Conservation (phyloP, 2,797 vertebrate genomes). For the Sebastes baramenuke region DNA sequence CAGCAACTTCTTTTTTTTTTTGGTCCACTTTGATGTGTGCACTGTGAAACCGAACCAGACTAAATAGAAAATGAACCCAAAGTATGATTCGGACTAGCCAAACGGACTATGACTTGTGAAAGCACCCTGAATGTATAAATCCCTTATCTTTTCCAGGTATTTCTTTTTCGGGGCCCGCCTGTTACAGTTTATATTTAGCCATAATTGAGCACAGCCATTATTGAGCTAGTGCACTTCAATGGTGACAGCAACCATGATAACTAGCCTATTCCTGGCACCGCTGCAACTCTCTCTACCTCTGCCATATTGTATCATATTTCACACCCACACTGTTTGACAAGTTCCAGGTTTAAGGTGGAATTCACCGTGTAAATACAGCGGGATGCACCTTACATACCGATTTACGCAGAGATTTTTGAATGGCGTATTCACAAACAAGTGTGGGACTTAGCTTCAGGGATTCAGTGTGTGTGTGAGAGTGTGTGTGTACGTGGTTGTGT, state of each 20-base stretch:
- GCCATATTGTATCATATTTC: constrained; percentile 55
- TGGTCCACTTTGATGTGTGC: too few relatives aligned
- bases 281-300: constrained; percentile 39
- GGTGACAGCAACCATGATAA: constrained; percentile 47
- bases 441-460: constrained; percentile 36
- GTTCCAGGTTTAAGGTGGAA: constrained; percentile 48
- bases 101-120: too few relatives aligned
- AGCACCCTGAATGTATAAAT: neutral
- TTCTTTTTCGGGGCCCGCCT: neutral
- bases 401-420: constrained; percentile 48
- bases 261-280: constrained; percentile 42
- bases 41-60: too few relatives aligned
- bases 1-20: too few relatives aligned
- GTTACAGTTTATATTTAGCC: constrained; percentile 36
- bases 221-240: constrained; percentile 17
- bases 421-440: constrained; percentile 42
- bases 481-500: constrained; percentile 20
- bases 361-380: constrained; percentile 43
- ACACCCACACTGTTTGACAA: constrained; percentile 56
- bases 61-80: too few relatives aligned
- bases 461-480: constrained; percentile 12
- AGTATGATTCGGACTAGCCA: too few relatives aligned
- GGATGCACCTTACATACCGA: constrained; percentile 13
- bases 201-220: constrained; percentile 47
- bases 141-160: constrained; percentile 5